Evolutionary conservation across 2,888 invertebrate genomes (phyloP).

Genomic region (Thera britannica): DNA sequence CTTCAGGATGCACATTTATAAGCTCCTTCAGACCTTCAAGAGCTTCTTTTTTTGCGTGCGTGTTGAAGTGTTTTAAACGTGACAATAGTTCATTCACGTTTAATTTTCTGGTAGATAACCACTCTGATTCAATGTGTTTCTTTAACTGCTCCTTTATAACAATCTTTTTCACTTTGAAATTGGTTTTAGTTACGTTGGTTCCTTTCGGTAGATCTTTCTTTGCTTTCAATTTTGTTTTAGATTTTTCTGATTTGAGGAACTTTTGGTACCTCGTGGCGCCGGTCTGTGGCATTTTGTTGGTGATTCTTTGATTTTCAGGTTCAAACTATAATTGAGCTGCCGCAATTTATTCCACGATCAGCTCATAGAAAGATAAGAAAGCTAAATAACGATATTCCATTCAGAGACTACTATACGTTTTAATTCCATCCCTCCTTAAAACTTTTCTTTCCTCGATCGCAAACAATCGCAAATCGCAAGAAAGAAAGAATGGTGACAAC

Average conservation of each 20-base stretch:
- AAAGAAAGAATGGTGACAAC: too few species aligned
- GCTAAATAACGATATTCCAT: too few species aligned
- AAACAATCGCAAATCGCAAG: too few species aligned
- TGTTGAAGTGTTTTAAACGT: slow-evolving; percentile 91
- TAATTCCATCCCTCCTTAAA: too few species aligned
- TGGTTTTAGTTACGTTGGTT: slow-evolving; percentile 94
- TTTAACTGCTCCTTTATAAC: slow-evolving; percentile 91
- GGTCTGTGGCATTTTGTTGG: slow-evolving; percentile 68
- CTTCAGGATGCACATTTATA: slow-evolving; percentile 60
- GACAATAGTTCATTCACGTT: slow-evolving; percentile 89
- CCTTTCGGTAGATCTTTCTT: slow-evolving; percentile 93
- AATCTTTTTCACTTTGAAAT: slow-evolving; percentile 95
- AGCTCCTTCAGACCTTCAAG: slow-evolving; percentile 86
- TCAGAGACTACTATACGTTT: too few species aligned
- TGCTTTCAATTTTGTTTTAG: slow-evolving; percentile 94
- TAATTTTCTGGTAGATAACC: slow-evolving; percentile 87
- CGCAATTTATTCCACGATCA: neutral
- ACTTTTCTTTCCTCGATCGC: too few species aligned
- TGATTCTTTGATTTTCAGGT: neutral
- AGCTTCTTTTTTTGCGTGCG: slow-evolving; percentile 87
- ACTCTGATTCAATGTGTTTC: slow-evolving; percentile 80
- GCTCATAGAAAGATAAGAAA: too few species aligned
- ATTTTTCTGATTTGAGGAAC: slow-evolving; percentile 92
- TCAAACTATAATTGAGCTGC: neutral
- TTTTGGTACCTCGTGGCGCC: slow-evolving; percentile 88